phyloP scores from a whole-genome alignment of 2,888 invertebrate species.

The Aleiodes leptofemur region DNA sequence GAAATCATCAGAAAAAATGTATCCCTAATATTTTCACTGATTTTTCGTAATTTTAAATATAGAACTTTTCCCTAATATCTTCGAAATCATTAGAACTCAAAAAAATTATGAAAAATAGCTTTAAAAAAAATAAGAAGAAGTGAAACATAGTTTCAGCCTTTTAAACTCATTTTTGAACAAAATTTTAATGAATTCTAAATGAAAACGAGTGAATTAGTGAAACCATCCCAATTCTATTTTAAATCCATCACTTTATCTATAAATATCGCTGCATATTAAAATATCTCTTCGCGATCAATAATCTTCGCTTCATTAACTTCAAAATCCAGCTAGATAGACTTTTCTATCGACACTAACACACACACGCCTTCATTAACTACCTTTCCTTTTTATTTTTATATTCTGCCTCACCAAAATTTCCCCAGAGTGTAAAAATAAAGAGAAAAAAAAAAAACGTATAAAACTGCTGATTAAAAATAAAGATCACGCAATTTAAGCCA shows the following conservation, averaged over 20 bases:
- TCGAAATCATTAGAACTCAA: too few species aligned
- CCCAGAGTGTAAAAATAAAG: neutral
- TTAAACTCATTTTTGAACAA: too few species aligned
- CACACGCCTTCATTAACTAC: conserved; percentile 4
- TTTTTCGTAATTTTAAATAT: too few species aligned
- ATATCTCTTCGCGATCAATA: conserved; percentile 9
- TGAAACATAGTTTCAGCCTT: too few species aligned
- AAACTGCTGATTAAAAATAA: neutral
- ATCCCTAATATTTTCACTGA: too few species aligned
- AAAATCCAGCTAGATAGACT: neutral
- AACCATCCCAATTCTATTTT: neutral
- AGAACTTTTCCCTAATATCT: too few species aligned
- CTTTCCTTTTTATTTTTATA: neutral
- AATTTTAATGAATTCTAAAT: neutral
- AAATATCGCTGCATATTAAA: conserved; percentile 4
- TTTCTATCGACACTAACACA: neutral
- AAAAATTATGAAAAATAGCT: too few species aligned
- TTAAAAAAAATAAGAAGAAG: too few species aligned
- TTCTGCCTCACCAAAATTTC: neutral
- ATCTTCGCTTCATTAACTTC: conserved; percentile 18
- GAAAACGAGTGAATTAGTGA: neutral
- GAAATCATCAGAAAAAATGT: too few species aligned
- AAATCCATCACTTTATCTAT: conserved; percentile 7
- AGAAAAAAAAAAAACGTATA: neutral
- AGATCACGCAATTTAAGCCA: too few species aligned